A percentile compares a stretch with the other conserved stretches of the same genome.
phyloP scores from a whole-genome alignment of 2,888 invertebrate genomes.

The Poecilobothrus nobilitatus region DNA sequence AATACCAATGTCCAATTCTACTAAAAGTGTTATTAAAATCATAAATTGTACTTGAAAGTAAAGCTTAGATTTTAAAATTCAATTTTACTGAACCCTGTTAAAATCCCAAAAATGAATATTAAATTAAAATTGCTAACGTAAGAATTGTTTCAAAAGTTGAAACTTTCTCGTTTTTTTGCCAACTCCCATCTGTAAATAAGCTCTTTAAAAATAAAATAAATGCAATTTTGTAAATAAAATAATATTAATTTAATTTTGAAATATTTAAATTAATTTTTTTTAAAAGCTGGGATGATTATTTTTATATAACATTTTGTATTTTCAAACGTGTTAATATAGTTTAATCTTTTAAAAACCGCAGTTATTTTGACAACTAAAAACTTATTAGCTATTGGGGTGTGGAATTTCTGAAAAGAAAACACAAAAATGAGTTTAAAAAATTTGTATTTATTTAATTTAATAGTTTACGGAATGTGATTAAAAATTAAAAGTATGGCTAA shows the following conservation, averaged over 20 bases:
- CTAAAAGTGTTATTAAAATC: too few species aligned
- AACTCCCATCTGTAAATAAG: constrained; percentile 4
- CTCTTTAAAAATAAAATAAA: not conserved
- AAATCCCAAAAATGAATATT: too few species aligned
- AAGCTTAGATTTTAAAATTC: too few species aligned
- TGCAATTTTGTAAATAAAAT: not conserved
- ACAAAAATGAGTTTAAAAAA: not conserved
- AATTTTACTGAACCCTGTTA: too few species aligned
- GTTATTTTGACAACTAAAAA: not conserved
- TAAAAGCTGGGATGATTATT: not conserved
- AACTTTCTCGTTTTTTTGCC: constrained; percentile 3
- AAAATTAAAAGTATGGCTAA: constrained; percentile 38
- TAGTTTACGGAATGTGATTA: not conserved
- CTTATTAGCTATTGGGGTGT: not conserved
- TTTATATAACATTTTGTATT: not conserved
- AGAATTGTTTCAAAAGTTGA: not conserved
- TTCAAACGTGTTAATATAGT: not conserved
- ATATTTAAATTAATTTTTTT: not conserved
- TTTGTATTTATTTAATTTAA: not conserved
- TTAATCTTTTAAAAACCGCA: not conserved
- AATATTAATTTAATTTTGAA: not conserved
- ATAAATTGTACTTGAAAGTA: too few species aligned
- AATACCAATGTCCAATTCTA: too few species aligned
- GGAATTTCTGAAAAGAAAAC: not conserved
- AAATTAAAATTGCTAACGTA: not conserved